Evolutionary conservation across 2,888 invertebrate genomes (phyloP), one percentile per base, ranked within the genome.

Genomic region (Eucriotettix oculatus): DNA sequence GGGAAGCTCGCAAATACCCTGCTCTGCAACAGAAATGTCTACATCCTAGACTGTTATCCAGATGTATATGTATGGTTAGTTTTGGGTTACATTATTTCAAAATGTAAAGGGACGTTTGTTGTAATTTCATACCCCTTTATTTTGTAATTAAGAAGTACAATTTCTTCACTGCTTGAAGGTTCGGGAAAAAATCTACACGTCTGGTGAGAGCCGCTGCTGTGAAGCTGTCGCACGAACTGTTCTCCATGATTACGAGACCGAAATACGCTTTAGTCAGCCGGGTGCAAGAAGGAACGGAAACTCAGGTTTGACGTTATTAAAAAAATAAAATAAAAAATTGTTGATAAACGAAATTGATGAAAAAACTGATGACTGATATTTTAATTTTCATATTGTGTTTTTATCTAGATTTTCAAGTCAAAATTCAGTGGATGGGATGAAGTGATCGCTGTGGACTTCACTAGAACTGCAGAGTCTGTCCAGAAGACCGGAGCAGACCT

Each of bases 361-460:
- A 53, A 9, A 53, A 12, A 16, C n/a, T n/a, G n/a, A n/a, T n/a
- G n/a, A n/a, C n/a, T n/a, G n/a, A 16, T 16, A 14, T 58, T 11
- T 10, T 9, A 56, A 42, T n/a, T 57, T 16, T 1, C 7, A 42
- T 1, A 57, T 16, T 40, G 10, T 10, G 16, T 14, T 58, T 52
- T 58, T n/a, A 60, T 52, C n/a, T 67, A 89, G 82, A 85, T 97
- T 66, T 99, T 99, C 76, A 97, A 98, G 75, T 89, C 90, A 1
- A 97, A 98, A 75, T 99, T 99, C 76, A 75, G 83, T 56, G 96
- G 94, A 10, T 99, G 99, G 99, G 97, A 99, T 71, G 98, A 99
- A 75, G 95, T 99, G 16, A 93, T 99, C 68, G 96, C 95, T 0
- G 98, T 98, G 10, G 99, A 99, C 77, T 99, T 95, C 74, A 99